Evolutionary conservation across 2,888 invertebrate genomes (phyloP), one percentile per base, ranked within the genome.

Genomic region (Phengaris alcon): DNA sequence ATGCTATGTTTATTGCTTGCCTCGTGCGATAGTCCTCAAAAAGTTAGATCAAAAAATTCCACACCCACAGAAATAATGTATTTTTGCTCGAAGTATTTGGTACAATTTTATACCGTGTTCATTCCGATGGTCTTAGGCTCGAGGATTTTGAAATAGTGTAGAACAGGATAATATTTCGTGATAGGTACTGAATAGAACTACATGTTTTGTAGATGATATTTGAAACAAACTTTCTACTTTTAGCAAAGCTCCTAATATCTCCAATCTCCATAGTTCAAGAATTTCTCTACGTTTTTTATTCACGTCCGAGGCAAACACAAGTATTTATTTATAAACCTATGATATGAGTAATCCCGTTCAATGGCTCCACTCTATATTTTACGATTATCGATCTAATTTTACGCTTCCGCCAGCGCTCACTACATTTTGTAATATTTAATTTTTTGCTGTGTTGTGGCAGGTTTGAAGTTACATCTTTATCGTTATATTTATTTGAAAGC

Each of bases 341-440:
- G 77, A 75, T 78, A 79, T 80, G 76, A 79, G 76, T 79, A 80
- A 79, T 78, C 64, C 75, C 77, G 78, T 79, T 78, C 80, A 78
- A 77, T 76, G 78, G 78, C 78, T 79, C 74, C 69, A 75, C 75
- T 77, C 76, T 78, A 78, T 77, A 76, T 77, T 81, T 79, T 80
- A 80, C 79, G 80, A 79, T 81, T 81, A 80, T 82, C 73, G 78
- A 78, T 81, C 79, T 80, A 81, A 79, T 80, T 78, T 75, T 22
- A 78, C 76, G 75, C 77, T 78, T 81, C 80, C 80, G 79, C 76
- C 76, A 74, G 10, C n/a, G 59, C 44, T 73, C 52, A 51, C 73
- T 7, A 73, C 76, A 46, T 68, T 54, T 73, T 15, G 52, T 68
- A 54, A 68, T 48, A 15, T 68, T 74, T n/a, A 15, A 22, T 10